Base-by-base conservation (phyloP, 2,888 invertebrate species). In the Mimas tiliae region DNA sequence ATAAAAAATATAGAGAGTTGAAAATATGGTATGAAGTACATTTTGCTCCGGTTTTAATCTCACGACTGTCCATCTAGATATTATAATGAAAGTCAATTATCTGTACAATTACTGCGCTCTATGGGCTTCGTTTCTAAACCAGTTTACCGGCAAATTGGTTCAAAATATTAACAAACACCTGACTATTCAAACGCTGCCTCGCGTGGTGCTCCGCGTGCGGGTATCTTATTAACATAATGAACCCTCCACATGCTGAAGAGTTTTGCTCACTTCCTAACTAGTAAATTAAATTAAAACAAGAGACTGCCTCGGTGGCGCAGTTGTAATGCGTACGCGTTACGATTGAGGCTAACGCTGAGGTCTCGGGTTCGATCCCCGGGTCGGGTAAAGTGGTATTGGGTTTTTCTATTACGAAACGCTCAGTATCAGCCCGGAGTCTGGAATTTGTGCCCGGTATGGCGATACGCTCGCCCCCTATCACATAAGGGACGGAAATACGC, bases 131-230 rank as follows among this genome's bases (percentile, higher is more conserved):
- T 38, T 9, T 2, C 38, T 21, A 21, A 58, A 58, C 58, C 58
- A 58, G 58, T 58, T 58, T 42, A 58, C 58, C 6, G 42, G 19
- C 58, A 58, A 58, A 58, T 58, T 19, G 58, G 42, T 58, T 58
- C 42, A 42, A 58, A 52, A 58, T 42, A 58, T 58, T 58, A 58
- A 38, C 58, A 58, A 42, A 42, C 38, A 58, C 58, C 42, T 19
- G 58, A 58, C n/a, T 55, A 55, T 58, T 33, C 19, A 58, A 4
- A 38, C 38, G 38, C 38, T 12, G 16, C 9, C 9, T 16, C 16
- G 58, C 38, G 16, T 9, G 16, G 34, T 16, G 27, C 4, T 1
- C 27, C 27, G 27, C 4, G 27, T 27, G 16, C 34, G 50, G 19
- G 16, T 14, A 1, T 48, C 16, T 1, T 19, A 50, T 50, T 50